Conservation (phyloP, 2,113 vertebrate genomes). For the Diadophis punctatus region DNA sequence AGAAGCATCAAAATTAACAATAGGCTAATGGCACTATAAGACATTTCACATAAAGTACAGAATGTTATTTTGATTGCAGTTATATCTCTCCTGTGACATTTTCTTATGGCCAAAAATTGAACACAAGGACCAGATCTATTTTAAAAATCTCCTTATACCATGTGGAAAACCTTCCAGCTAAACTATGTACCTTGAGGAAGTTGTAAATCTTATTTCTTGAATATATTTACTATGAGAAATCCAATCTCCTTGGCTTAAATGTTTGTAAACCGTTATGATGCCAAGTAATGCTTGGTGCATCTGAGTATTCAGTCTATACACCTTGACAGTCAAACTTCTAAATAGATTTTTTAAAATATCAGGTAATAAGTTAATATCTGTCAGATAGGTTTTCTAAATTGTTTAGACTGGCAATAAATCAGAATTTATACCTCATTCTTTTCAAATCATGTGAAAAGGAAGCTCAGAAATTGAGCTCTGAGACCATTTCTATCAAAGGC, state of each 20-base stretch:
- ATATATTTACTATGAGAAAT: conserved; percentile 43
- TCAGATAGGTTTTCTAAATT: conserved; percentile 82
- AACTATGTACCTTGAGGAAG: not conserved
- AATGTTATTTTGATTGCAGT: not conserved
- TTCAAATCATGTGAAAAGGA: conserved; percentile 54
- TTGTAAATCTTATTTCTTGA: conserved; percentile 25
- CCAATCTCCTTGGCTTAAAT: conserved; percentile 43
- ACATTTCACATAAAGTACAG: not conserved
- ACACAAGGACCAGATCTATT: not conserved
- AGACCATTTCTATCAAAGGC: conserved; percentile 70
- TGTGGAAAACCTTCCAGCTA: not conserved
- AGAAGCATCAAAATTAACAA: not conserved
- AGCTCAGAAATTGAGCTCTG: conserved; percentile 50
- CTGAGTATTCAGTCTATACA: conserved; percentile 55
- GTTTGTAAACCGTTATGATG: conserved; percentile 56
- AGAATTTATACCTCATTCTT: conserved; percentile 63
- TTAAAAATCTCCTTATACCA: not conserved
- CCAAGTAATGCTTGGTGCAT: conserved; percentile 67
- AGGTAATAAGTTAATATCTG: conserved; percentile 76
- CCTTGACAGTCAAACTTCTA: conserved; percentile 61
- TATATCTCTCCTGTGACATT: not conserved
- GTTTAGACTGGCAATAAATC: conserved; percentile 83
- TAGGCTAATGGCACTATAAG: not conserved
- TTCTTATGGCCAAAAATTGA: not conserved
- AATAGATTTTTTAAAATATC: conserved; percentile 74